Base-by-base conservation (phyloP, 2,888 invertebrate genomes). In the Leptothorax acervorum region DNA sequence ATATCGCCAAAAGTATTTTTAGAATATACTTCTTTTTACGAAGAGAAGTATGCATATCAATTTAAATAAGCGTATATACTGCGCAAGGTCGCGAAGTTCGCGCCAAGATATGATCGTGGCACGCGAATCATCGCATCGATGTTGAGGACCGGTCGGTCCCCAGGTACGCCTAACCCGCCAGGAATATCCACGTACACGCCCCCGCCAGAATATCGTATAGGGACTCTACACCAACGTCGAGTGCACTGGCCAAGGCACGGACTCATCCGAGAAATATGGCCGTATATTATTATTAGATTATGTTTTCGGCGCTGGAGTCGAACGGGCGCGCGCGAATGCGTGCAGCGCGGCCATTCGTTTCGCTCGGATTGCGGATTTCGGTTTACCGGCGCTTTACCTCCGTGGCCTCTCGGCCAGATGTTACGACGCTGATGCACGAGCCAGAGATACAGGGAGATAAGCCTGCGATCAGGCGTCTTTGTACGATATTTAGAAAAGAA, bases 221-320 rank as follows among this genome's bases (percentile, higher is more conserved):
- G 86, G 87, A 90, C 87, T 85, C 89, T 88, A 85, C 60, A 85
- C 86, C 82, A 90, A 90, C 87, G 88, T 91, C 90, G 90, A 86
- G 89, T 90, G 88, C 92, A 89, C 86, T 87, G 87, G 88, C 91
- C 89, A 90, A 91, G 84, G 85, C 86, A 86, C 85, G 60, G 83
- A 90, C 86, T 91, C 88, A 91, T 90, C 83, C 88, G 88, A 92
- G 90, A 92, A 90, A 91, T 92, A 91, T 91, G 88, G 87, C 87
- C 87, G 92, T 90, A 91, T 73, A 89, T 89, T 92, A 92, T 92
- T 92, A 92, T 92, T 92, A 92, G 92, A 91, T 92, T 90, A 91
- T 83, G 83, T 90, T 91, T 90, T 87, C 85, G 68, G 62, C 84
- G 84, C 66, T 85, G 85, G 85, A 89, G 84, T 84, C 84, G 66